Conservation (phyloP, 2,888 invertebrate genomes). For the Salticus scenicus region DNA sequence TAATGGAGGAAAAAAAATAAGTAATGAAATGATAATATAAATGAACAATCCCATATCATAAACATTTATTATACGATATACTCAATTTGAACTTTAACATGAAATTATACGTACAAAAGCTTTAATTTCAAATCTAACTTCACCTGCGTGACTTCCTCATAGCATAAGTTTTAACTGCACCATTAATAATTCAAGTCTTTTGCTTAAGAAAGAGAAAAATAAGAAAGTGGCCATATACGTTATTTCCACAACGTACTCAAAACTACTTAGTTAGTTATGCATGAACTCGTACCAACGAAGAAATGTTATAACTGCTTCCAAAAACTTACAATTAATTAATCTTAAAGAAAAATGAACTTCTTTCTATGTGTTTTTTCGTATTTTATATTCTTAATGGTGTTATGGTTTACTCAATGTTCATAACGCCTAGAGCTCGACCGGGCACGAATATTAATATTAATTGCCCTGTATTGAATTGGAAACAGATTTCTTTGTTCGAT, state of each 20-base stretch:
- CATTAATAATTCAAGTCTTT: slow-evolving; percentile 8
- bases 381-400: slow-evolving; percentile 52
- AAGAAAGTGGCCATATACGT: too few species aligned
- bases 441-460: slow-evolving; percentile 66
- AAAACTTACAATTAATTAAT: slow-evolving; percentile 17
- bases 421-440: slow-evolving; percentile 41
- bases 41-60: not conserved
- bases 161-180: slow-evolving; percentile 9
- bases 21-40: too few species aligned
- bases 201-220: not conserved
- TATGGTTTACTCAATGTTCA: slow-evolving; percentile 52
- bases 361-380: not conserved
- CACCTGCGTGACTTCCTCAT: slow-evolving; percentile 2
- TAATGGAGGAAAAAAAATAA: too few species aligned
- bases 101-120: not conserved
- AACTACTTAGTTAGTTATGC: slow-evolving; percentile 19
- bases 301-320: slow-evolving; percentile 9
- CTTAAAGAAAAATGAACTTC: slow-evolving; percentile 7
- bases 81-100: not conserved
- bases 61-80: not conserved
- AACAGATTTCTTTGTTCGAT: slow-evolving; percentile 21
- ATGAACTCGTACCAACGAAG: slow-evolving; percentile 4
- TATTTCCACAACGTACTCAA: too few species aligned
- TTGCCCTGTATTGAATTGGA: slow-evolving; percentile 60
- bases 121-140: not conserved